phyloP scores from a whole-genome alignment of 2,113 vertebrate species.

The Rhineura floridana region DNA sequence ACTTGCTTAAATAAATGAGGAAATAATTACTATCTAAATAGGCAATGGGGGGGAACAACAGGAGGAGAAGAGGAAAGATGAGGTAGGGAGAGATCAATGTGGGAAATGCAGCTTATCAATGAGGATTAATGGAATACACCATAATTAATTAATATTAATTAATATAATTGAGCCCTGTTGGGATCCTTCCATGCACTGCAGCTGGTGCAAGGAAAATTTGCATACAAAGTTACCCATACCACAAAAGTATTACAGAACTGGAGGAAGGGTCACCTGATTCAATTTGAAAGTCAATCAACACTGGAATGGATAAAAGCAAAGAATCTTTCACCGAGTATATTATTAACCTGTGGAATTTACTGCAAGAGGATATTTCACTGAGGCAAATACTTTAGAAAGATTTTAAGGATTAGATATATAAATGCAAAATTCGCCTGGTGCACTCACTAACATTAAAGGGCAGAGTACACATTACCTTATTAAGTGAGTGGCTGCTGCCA shows the following conservation, averaged over 20 bases:
- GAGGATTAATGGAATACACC: neutral
- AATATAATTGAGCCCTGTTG: neutral
- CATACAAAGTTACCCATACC: neutral
- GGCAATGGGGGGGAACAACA: neutral
- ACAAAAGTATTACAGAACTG: neutral
- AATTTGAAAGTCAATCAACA: conserved; percentile 37
- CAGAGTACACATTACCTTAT: neutral
- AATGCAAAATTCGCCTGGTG: conserved; percentile 43
- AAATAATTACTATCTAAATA: neutral
- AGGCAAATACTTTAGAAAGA: conserved; percentile 65
- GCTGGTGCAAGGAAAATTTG: neutral
- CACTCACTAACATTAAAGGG: conserved; percentile 38
- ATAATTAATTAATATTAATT: neutral
- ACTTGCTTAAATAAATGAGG: neutral
- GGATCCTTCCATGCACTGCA: neutral
- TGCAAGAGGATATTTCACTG: conserved; percentile 63
- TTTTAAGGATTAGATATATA: conserved; percentile 66
- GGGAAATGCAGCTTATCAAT: neutral
- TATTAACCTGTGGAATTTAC: conserved; percentile 75
- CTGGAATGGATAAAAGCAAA: conserved; percentile 59
- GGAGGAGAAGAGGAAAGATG: neutral
- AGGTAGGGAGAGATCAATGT: neutral
- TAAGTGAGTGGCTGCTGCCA: neutral
- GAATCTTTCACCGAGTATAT: conserved; percentile 64
- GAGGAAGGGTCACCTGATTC: neutral